Percentiles rank a stretch among this genome's conserved stretches.
Evolutionary conservation across 2,797 vertebrate genomes (phyloP).

Genomic region (Clarias pachynema): DNA sequence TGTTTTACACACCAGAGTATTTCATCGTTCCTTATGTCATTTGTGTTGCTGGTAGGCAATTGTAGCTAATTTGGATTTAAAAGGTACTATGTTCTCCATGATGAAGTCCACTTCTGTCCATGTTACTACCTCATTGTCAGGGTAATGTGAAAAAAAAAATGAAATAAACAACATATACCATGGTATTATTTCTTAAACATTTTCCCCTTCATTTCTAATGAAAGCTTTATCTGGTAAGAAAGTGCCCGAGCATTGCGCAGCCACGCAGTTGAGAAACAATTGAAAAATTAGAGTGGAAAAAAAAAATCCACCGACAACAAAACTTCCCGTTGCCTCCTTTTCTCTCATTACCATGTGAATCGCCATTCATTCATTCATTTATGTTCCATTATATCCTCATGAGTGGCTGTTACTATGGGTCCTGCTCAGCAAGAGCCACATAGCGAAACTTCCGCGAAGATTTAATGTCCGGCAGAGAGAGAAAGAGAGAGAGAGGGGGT

Average conservation of each 20-base stretch:
- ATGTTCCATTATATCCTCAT: constrained; percentile 82
- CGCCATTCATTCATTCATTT: constrained; percentile 85
- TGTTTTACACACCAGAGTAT: constrained; percentile 33
- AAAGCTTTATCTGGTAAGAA: constrained; percentile 60
- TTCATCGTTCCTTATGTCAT: constrained; percentile 23
- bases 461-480: constrained; percentile 47
- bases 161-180: neutral
- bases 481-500: constrained; percentile 24
- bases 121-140: neutral
- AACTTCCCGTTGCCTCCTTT: constrained; percentile 84
- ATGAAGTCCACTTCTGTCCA: neutral
- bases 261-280: constrained; percentile 67
- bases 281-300: constrained; percentile 55
- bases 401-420: constrained; percentile 83
- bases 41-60: neutral
- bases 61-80: neutral
- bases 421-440: constrained; percentile 63
- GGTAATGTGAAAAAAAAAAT: neutral
- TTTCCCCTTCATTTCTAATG: constrained; percentile 16
- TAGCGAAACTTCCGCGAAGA: constrained; percentile 51
- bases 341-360: constrained; percentile 94
- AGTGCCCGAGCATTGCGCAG: constrained; percentile 77
- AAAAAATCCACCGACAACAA: constrained; percentile 67
- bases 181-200: neutral
- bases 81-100: neutral